Conservation (phyloP, 1,140 invertebrate species). For the Bombus soroeensis region DNA sequence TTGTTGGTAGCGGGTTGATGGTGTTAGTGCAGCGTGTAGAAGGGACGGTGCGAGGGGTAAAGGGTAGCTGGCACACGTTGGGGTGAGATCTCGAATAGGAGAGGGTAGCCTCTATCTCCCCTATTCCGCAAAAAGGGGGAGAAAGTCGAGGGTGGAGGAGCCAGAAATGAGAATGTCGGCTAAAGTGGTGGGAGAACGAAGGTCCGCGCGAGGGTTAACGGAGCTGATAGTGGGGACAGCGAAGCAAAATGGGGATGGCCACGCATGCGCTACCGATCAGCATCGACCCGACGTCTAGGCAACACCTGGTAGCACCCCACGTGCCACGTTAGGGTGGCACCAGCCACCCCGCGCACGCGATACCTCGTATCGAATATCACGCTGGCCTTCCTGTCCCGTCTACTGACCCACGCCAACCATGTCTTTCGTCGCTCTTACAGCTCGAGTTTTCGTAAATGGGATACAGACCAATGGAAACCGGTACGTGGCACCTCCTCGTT, state of each 20-base stretch:
- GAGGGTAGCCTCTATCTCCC: constrained; percentile 43
- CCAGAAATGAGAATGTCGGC: constrained; percentile 26
- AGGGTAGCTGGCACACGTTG: constrained; percentile 40
- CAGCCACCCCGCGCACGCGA: constrained; percentile 64
- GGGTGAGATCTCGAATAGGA: constrained; percentile 41
- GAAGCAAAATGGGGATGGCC: constrained; percentile 16
- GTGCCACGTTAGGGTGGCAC: constrained; percentile 76
- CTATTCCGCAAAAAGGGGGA: constrained; percentile 41
- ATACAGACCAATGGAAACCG: not conserved
- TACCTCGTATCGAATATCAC: constrained; percentile 76
- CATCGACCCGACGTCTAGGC: constrained; percentile 79
- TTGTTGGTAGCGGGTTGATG: constrained; percentile 59
- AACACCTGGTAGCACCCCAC: constrained; percentile 81
- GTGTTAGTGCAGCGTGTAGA: constrained; percentile 24
- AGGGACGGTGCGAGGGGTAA: too few species aligned
- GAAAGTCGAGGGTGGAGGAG: constrained; percentile 43
- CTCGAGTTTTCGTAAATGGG: constrained; percentile 1
- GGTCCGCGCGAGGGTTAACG: constrained; percentile 11
- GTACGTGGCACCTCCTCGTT: not conserved
- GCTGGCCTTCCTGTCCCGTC: constrained; percentile 64
- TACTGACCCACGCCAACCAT: constrained; percentile 67
- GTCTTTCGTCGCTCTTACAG: constrained; percentile 39
- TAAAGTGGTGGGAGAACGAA: constrained; percentile 8
- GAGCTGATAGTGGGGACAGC: not conserved
- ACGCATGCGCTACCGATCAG: constrained; percentile 72